A percentile compares a stretch with the other conserved stretches of the same genome.
phyloP scores from a whole-genome alignment of 2,797 vertebrate species.

The Todus mexicanus region DNA sequence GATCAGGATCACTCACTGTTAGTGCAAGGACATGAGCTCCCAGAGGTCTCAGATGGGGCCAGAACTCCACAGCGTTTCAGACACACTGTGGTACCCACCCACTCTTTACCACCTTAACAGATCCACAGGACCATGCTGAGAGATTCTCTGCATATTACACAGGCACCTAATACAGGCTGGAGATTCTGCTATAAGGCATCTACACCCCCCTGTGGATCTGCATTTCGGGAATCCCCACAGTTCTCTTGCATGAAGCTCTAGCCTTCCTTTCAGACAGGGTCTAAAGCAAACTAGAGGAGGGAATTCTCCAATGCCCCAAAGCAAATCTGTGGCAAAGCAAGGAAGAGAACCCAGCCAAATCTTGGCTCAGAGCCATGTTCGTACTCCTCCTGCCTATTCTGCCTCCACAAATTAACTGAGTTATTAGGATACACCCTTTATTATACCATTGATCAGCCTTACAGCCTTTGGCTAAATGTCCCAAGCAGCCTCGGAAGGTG shows the following conservation, averaged over 20 bases:
- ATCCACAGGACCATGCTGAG: background rate
- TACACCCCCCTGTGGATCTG: background rate
- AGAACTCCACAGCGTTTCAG: background rate
- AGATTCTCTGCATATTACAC: background rate
- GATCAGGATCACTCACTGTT: background rate
- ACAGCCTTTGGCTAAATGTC: constrained; percentile 34
- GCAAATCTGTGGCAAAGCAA: background rate
- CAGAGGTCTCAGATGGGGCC: background rate
- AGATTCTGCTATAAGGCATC: background rate
- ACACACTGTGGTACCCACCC: background rate
- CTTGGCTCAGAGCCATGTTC: background rate
- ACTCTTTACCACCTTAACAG: background rate
- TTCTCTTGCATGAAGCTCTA: background rate
- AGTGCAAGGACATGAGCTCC: background rate
- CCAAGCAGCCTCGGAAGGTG: constrained; percentile 23
- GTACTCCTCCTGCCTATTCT: background rate
- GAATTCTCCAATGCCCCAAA: background rate
- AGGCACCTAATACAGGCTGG: background rate
- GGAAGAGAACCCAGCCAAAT: background rate
- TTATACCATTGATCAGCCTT: constrained; percentile 35
- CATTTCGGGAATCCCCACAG: background rate
- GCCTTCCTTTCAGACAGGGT: background rate
- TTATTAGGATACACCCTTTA: constrained; percentile 39
- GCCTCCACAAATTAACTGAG: constrained; percentile 31
- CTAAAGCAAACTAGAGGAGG: background rate